A percentile compares a stretch with the other conserved stretches of the same genome.
phyloP scores from a whole-genome alignment of 2,113 vertebrate genomes.

The Catharus bicknelli region DNA sequence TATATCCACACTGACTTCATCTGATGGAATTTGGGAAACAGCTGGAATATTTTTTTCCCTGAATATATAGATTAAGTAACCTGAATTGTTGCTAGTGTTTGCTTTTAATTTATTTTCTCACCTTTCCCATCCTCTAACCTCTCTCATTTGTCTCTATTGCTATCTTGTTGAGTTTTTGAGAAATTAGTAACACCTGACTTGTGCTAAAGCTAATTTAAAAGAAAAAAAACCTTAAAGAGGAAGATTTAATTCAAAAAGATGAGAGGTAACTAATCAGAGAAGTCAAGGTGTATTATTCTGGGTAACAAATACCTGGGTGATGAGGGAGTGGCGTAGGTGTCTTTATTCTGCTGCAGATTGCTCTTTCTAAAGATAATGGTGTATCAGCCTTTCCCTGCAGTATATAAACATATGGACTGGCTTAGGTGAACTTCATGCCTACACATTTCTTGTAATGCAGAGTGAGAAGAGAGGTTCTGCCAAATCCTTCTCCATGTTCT shows the following conservation, averaged over 20 bases:
- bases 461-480: neutral
- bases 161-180: neutral
- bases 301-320: neutral
- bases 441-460: rapidly evolving
- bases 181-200: neutral
- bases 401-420: neutral
- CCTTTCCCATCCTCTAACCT: neutral
- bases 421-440: neutral
- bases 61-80: neutral
- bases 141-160: neutral
- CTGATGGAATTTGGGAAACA: neutral
- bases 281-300: neutral
- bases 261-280: neutral
- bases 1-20: neutral
- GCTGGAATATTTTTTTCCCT: neutral
- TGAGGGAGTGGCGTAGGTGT: neutral
- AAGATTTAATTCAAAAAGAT: neutral
- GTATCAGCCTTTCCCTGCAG: neutral
- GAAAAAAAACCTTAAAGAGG: neutral
- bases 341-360: neutral
- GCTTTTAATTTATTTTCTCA: neutral
- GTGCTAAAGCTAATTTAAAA: neutral
- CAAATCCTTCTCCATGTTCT: neutral
- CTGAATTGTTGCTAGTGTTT: neutral
- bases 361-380: neutral